Evolutionary conservation across 2,888 invertebrate genomes (phyloP), one percentile per base, ranked within the genome.

Genomic region (Phalera bucephala): DNA sequence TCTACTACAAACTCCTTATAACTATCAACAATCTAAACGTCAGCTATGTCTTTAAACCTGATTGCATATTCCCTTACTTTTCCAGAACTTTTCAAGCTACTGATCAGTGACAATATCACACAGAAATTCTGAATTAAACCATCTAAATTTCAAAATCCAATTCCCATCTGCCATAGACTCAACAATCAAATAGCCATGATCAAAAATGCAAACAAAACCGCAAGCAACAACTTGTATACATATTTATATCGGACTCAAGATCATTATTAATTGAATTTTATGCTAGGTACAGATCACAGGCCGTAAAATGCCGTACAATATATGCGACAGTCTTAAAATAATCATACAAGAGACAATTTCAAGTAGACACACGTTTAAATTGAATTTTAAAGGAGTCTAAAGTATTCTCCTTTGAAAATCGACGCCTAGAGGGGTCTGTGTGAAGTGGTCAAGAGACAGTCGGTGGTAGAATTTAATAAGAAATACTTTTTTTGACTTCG

Each of bases 271-370:
- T 32, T 31, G 38, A 23, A 50, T 45, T 55, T 51, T 50, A 43
- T 54, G 39, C 46, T 41, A 50, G 56, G 17, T 28, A 34, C 36
- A 43, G 38, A 29, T 41, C 40, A 31, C 21, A 21, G 10, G 2
- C 54, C 45, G 33, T 55, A 55, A 55, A 60, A 26, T 45, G 8
- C 27, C 25, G 14, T 40, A 51, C 38, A 51, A 55, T 51, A 52
- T 31, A 27, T 39, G 21, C 19, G 17, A 17, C 23, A 30, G 28
- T 34, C 36, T 55, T 35, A 47, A 56, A 56, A 55, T 60, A 47
- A 55, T 55, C 55, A 50, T 23, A 26, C 27, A 25, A 19, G 8
- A 3, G 3, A n/a, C 56, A 27, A 28, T 28, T 28, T 7, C n/a
- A 15, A 9, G n/a, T 9, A 15, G n/a, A 15, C 15, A 28, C 25